Evolutionary conservation across 2,797 vertebrate genomes (phyloP).

Genomic region (Onychomys torridus): DNA sequence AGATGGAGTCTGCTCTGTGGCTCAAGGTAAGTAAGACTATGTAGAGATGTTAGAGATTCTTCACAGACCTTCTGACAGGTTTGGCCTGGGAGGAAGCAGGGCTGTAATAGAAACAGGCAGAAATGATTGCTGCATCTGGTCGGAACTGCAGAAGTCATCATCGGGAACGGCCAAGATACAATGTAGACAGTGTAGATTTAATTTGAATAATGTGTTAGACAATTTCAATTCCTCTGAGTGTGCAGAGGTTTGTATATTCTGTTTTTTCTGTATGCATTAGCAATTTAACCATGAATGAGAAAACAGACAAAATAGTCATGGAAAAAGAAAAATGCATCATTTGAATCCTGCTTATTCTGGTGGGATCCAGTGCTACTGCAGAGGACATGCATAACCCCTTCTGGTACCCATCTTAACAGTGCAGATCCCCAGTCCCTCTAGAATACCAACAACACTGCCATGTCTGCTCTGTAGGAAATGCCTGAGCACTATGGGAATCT

Average conservation of each 20-base stretch:
- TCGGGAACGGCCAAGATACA: background rate
- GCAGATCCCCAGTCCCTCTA: background rate
- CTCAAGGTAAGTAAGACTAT: background rate
- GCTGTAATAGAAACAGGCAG: background rate
- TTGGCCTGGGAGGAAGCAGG: background rate
- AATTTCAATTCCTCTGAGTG: slow-evolving; percentile 38
- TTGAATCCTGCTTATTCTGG: background rate
- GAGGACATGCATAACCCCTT: background rate
- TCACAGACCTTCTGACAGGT: background rate
- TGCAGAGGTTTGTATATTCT: background rate
- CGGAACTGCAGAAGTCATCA: background rate
- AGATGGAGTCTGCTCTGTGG: background rate
- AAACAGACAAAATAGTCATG: slow-evolving; percentile 12
- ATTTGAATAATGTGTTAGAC: slow-evolving; percentile 12
- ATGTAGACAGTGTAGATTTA: slow-evolving; percentile 16
- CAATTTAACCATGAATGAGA: slow-evolving; percentile 24
- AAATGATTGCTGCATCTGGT: background rate
- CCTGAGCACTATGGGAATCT: background rate
- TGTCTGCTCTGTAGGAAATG: background rate
- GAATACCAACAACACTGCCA: background rate
- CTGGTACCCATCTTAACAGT: background rate
- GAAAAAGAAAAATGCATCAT: background rate
- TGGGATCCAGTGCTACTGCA: background rate
- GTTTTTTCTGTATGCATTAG: slow-evolving; percentile 43
- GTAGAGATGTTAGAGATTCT: background rate